A percentile compares a stretch with the other conserved stretches of the same genome.
Evolutionary conservation across 2,113 vertebrate species (phyloP).

Genomic region (Hyperopisus bebe): DNA sequence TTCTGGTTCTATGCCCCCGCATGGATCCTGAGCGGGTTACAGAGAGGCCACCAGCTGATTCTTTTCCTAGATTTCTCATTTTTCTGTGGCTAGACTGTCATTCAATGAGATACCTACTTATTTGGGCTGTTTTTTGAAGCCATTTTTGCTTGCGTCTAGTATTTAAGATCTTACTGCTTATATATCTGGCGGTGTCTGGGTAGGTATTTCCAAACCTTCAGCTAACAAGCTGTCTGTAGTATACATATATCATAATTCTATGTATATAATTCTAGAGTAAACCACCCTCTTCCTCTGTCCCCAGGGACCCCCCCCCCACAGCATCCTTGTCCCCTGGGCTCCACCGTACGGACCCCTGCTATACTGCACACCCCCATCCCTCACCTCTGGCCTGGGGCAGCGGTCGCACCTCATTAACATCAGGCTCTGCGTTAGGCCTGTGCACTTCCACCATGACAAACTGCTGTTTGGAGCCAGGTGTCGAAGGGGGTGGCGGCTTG

Average conservation of each 20-base stretch:
- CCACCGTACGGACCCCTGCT: not conserved
- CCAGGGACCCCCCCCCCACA: not conserved
- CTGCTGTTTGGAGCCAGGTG: slow-evolving; percentile 60
- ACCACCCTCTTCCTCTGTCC: not conserved
- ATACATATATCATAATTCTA: not conserved
- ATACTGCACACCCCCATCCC: not conserved
- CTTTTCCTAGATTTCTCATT: not conserved
- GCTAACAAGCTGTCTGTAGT: not conserved
- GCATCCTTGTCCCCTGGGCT: not conserved
- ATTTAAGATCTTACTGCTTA: not conserved
- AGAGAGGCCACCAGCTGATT: not conserved
- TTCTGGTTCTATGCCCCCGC: not conserved
- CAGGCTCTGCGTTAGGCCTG: slow-evolving; percentile 84
- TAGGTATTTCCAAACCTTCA: not conserved
- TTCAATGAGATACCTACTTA: not conserved
- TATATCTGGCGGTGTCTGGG: not conserved
- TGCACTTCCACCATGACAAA: slow-evolving; percentile 96
- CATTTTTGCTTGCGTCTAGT: not conserved
- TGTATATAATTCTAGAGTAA: too few species aligned
- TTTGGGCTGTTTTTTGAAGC: not conserved
- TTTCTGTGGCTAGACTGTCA: not conserved
- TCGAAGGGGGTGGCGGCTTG: slow-evolving; percentile 45
- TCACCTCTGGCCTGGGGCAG: slow-evolving; percentile 86
- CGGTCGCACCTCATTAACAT: slow-evolving; percentile 87
- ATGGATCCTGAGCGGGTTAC: not conserved